These are phyloP conservation scores for Lacerta viridis DNA, from an alignment of 2,797 vertebrate species.

Conservation along the genomic window DNA sequence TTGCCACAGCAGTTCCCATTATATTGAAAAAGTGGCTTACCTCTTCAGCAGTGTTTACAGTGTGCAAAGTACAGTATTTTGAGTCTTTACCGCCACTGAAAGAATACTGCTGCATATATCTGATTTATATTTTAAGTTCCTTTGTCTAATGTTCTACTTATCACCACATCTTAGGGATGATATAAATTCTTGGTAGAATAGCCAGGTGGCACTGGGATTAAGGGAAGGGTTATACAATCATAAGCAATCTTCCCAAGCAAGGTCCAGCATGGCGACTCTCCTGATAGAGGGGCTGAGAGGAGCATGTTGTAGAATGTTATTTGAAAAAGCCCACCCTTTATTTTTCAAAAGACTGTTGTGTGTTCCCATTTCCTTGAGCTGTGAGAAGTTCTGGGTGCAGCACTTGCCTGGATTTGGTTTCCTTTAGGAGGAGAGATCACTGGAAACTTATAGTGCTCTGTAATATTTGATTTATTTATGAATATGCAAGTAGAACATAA, in stretches of 20 bases:
- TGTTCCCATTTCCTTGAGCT: background rate
- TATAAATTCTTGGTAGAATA: background rate
- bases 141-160: background rate
- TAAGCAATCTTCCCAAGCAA: background rate
- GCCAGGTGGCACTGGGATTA: background rate
- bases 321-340: background rate
- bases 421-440: background rate
- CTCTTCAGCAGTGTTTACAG: background rate
- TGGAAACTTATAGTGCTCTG: background rate
- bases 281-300: background rate
- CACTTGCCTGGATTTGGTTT: background rate
- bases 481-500: background rate
- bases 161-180: background rate
- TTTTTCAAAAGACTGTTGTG: slow-evolving; percentile 51
- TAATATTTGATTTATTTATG: background rate
- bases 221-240: too few species aligned
- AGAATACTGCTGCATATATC: background rate
- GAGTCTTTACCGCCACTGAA: background rate
- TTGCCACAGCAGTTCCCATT: background rate
- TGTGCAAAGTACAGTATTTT: background rate
- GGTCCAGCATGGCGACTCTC: background rate
- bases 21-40: background rate
- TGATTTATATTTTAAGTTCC: background rate
- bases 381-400: background rate
- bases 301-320: too few species aligned